Evolutionary conservation across 2,888 invertebrate species (phyloP).

Genomic region (Subacronicta megacephala): DNA sequence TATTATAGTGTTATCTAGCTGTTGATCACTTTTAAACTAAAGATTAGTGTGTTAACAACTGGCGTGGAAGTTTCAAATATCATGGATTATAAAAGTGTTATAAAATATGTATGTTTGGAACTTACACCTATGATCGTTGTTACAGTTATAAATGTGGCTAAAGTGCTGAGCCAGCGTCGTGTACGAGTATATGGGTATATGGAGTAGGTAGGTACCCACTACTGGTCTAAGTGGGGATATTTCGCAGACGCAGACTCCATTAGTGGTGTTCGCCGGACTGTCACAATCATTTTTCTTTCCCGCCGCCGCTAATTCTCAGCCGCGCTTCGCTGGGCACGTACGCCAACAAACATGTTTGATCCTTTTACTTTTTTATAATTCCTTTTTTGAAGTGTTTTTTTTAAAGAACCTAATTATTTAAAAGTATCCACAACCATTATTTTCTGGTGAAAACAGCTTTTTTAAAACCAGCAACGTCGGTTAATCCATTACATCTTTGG

Average conservation of each 20-base stretch:
- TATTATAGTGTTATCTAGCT: constrained; percentile 70
- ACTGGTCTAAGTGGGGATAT: constrained; percentile 81
- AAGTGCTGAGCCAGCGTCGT: constrained; percentile 32
- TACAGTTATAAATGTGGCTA: constrained; percentile 27
- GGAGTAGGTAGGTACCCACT: constrained; percentile 36
- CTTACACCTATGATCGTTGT: constrained; percentile 12
- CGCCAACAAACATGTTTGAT: constrained; percentile 66
- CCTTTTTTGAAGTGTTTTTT: neutral
- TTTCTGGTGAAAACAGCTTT: no score
- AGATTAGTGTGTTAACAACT: constrained; percentile 72
- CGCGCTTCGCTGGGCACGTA: constrained; percentile 82
- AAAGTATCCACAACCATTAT: no score
- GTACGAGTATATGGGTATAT: constrained; percentile 18
- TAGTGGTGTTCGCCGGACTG: constrained; percentile 88
- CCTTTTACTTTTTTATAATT: constrained; percentile 48
- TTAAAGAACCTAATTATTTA: no score
- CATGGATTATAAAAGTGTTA: constrained; percentile 42
- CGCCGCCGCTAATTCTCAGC: constrained; percentile 88
- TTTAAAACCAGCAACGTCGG: no score
- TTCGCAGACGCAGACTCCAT: constrained; percentile 88
- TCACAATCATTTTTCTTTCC: constrained; percentile 90
- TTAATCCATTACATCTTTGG: no score
- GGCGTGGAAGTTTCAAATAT: constrained; percentile 57
- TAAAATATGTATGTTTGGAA: constrained; percentile 31
- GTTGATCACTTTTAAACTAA: constrained; percentile 73